Evolutionary conservation across 1,140 invertebrate genomes (phyloP).

Genomic region (Augochlora pura): DNA sequence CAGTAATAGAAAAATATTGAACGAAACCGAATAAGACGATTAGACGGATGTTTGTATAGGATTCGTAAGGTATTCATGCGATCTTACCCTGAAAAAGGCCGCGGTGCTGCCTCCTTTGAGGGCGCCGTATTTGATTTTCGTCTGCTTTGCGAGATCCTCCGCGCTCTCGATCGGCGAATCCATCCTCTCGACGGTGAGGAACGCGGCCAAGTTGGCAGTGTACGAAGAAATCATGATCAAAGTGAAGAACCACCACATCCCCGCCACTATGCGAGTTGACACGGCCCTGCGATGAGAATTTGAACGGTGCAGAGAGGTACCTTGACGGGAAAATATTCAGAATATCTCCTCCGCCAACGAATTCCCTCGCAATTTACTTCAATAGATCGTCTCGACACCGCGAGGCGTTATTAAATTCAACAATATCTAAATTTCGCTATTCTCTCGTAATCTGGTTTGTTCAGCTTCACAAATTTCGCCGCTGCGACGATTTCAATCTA

Average conservation of each 20-base stretch:
- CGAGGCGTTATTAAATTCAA: not conserved
- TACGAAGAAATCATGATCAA: constrained; percentile 99
- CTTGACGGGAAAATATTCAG: not conserved
- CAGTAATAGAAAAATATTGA: not conserved
- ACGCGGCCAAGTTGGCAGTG: constrained; percentile 98
- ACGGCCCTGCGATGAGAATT: constrained; percentile 84
- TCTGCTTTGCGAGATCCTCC: constrained; percentile 97
- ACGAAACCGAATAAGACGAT: not conserved
- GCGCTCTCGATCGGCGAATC: constrained; percentile 97
- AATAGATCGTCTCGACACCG: not conserved
- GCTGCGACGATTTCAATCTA: too few relatives aligned
- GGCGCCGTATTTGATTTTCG: constrained; percentile 98
- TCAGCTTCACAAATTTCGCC: too few relatives aligned
- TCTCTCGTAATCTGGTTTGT: not conserved
- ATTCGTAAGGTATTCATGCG: constrained; percentile 18
- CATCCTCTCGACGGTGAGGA: constrained; percentile 97
- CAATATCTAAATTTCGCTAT: not conserved
- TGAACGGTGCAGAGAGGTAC: constrained; percentile 51
- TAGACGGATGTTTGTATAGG: not conserved
- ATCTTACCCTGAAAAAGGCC: constrained; percentile 92
- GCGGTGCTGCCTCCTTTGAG: constrained; percentile 94
- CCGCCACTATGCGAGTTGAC: constrained; percentile 93
- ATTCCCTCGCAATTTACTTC: not conserved
- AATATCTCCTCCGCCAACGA: not conserved
- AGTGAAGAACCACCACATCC: constrained; percentile 99